These are phyloP conservation scores for Schizothorax lantsangensis DNA, from an alignment of 2,797 vertebrate genomes.

Conservation along the genomic window DNA sequence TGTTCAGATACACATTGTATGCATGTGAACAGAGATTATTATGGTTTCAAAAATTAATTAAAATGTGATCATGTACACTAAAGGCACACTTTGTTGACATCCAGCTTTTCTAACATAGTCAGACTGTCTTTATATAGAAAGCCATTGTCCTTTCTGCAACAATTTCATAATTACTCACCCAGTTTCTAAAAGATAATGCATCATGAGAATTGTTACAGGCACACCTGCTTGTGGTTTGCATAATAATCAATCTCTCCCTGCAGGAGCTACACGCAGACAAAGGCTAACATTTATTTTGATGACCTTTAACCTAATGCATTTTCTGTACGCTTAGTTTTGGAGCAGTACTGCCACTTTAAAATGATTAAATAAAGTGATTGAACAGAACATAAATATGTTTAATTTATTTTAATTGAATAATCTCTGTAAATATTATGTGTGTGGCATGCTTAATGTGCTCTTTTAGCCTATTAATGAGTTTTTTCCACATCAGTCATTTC, in stretches of 20 bases:
- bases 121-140: background rate
- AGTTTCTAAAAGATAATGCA: conserved; percentile 13
- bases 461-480: background rate
- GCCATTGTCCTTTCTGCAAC: conserved; percentile 1
- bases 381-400: conserved; percentile 10
- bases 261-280: conserved; percentile 20
- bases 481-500: background rate
- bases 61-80: background rate
- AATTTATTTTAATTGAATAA: background rate
- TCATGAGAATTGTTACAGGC: conserved; percentile 12
- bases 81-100: background rate
- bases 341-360: background rate
- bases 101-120: background rate
- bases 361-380: background rate
- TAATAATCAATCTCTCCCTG: conserved; percentile 30
- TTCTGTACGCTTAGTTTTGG: conserved; percentile 5
- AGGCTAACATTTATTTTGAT: conserved; percentile 34
- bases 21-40: background rate
- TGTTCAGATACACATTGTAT: background rate
- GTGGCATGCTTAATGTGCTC: background rate
- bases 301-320: conserved; percentile 46
- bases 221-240: conserved; percentile 40
- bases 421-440: background rate
- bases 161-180: conserved; percentile 11
- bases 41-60: background rate